Evolutionary conservation across 2,797 vertebrate species (phyloP).

Genomic region (Bovichtus variegatus): DNA sequence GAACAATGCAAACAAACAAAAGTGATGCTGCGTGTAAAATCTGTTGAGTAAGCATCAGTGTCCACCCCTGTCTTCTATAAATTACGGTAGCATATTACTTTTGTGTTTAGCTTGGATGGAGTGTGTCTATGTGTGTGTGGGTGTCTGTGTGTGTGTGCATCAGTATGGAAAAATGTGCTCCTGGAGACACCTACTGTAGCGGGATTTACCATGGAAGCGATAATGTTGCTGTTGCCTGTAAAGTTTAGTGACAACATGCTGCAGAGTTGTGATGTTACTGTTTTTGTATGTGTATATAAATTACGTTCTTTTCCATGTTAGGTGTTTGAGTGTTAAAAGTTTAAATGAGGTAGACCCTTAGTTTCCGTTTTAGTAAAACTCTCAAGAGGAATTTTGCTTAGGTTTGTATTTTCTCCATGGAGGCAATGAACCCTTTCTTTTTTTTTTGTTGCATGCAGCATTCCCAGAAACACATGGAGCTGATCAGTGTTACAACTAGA

Average conservation of each 20-base stretch:
- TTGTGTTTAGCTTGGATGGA: background rate
- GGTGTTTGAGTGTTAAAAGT: background rate
- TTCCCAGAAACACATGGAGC: conserved; percentile 71
- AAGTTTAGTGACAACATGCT: too few relatives aligned
- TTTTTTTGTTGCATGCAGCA: conserved; percentile 22
- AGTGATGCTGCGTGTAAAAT: background rate
- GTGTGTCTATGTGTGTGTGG: too few relatives aligned
- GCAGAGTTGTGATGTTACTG: too few relatives aligned
- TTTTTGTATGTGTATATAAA: background rate
- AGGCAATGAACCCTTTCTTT: conserved; percentile 30
- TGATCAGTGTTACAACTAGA: conserved; percentile 63
- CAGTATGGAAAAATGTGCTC: too few relatives aligned
- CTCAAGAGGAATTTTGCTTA: background rate
- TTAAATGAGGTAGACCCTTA: background rate
- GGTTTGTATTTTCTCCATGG: conserved; percentile 28
- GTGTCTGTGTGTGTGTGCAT: too few relatives aligned
- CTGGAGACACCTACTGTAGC: too few relatives aligned
- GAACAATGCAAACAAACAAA: background rate
- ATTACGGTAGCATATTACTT: background rate
- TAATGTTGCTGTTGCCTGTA: too few relatives aligned
- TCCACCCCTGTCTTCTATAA: background rate
- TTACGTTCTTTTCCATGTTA: background rate
- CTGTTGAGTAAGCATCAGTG: background rate
- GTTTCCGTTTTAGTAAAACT: background rate
- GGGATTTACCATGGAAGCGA: too few relatives aligned